These are phyloP conservation scores for Triops cancriformis DNA, from an alignment of 1,140 invertebrate species.

Conservation along the genomic window DNA sequence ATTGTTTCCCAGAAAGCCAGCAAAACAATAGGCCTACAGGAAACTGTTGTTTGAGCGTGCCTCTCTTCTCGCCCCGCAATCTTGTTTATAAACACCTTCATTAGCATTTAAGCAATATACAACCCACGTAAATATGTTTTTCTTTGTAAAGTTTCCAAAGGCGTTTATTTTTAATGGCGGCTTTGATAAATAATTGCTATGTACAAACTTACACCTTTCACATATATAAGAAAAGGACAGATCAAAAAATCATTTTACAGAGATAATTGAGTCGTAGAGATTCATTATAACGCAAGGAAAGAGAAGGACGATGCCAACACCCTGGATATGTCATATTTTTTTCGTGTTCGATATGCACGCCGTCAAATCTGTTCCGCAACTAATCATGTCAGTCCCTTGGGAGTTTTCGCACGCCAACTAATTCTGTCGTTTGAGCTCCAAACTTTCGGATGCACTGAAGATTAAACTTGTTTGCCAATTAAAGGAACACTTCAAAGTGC, in stretches of 20 bases:
- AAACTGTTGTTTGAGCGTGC: no score
- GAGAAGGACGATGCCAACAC: not conserved
- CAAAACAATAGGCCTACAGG: no score
- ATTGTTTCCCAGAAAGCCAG: no score
- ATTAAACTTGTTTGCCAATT: not conserved
- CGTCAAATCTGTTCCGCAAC: not conserved
- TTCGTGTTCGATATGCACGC: not conserved
- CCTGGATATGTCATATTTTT: not conserved
- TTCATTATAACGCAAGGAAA: not conserved
- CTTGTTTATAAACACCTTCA: no score
- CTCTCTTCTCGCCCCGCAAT: no score
- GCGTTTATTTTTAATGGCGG: not conserved
- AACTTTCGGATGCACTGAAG: not conserved
- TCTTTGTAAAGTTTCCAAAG: not conserved
- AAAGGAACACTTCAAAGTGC: not conserved
- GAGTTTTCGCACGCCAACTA: not conserved
- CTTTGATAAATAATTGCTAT: slow-evolving; percentile 8
- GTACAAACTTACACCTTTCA: not conserved
- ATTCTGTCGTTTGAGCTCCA: not conserved
- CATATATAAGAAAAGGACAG: not conserved
- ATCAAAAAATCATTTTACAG: not conserved
- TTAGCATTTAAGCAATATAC: no score
- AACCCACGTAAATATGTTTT: no score
- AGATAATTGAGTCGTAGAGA: not conserved
- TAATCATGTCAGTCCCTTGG: no score